A percentile compares a stretch with the other conserved stretches of the same genome.
Conservation (phyloP, 2,888 invertebrate genomes). For the Aspidiotus destructor region DNA sequence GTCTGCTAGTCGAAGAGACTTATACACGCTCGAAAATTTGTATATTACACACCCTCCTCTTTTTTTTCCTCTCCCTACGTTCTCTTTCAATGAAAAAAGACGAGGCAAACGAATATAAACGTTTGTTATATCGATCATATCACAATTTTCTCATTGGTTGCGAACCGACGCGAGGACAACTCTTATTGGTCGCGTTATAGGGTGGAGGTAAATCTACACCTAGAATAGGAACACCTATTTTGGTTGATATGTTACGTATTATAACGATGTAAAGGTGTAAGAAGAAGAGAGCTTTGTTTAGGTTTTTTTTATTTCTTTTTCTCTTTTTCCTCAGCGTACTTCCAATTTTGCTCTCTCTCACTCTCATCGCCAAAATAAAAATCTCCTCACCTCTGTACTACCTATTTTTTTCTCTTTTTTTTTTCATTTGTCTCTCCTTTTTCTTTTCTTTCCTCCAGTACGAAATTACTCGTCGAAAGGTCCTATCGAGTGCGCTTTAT, state of each 20-base stretch:
- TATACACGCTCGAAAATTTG: slow-evolving; percentile 25
- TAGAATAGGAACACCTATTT: slow-evolving; percentile 30
- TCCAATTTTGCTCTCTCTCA: background rate
- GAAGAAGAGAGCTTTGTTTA: slow-evolving; percentile 19
- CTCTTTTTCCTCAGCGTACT: slow-evolving; percentile 5
- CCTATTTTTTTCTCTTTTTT: background rate
- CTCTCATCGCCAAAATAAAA: slow-evolving; percentile 9
- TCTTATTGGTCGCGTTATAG: slow-evolving; percentile 23
- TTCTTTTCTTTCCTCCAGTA: slow-evolving; percentile 16
- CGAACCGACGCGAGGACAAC: slow-evolving; percentile 23
- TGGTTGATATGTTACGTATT: slow-evolving; percentile 29
- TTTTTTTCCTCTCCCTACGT: background rate
- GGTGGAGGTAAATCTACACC: slow-evolving; percentile 21
- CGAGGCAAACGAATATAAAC: slow-evolving; percentile 27
- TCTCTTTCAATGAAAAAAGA: background rate
- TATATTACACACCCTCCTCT: slow-evolving; percentile 11
- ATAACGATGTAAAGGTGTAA: slow-evolving; percentile 29
- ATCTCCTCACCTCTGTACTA: slow-evolving; percentile 20
- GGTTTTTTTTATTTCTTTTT: slow-evolving; percentile 17
- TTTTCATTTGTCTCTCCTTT: background rate
- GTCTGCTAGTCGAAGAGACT: slow-evolving; percentile 10
- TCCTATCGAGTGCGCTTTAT: slow-evolving; percentile 30
- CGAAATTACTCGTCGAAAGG: slow-evolving; percentile 31
- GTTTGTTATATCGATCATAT: slow-evolving; percentile 32
- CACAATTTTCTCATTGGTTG: slow-evolving; percentile 28